Percentiles rank a stretch among this genome's conserved stretches.
These are phyloP conservation scores for Coregonus sp. DNA, from an alignment of 2,797 vertebrate genomes.

Conservation along the genomic window DNA sequence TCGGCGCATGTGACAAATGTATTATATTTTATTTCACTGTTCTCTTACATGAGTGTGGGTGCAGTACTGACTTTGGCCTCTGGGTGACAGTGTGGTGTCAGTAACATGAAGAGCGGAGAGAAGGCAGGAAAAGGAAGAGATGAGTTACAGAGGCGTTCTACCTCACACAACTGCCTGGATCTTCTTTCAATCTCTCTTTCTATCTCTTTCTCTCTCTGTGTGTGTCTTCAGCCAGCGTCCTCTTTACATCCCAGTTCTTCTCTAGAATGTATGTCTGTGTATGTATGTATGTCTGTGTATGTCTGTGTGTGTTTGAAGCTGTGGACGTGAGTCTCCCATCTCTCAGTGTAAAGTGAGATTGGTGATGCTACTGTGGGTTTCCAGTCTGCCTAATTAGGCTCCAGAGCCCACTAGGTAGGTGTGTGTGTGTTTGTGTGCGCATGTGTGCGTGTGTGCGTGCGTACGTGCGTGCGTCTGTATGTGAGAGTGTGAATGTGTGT, in stretches of 20 bases:
- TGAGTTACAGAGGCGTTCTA: constrained; percentile 4
- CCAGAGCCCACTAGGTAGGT: constrained; percentile 52
- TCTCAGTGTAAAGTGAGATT: constrained; percentile 17
- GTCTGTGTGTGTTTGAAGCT: not conserved
- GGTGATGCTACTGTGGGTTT: constrained; percentile 57
- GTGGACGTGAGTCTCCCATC: constrained; percentile 34
- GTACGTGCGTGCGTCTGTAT: no score
- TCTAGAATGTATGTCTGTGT: not conserved
- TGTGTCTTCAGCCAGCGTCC: no score
- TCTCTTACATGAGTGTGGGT: constrained; percentile 28
- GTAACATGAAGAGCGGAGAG: constrained; percentile 37
- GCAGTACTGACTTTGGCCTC: constrained; percentile 50
- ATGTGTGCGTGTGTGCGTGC: not conserved
- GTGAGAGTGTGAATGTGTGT: no score
- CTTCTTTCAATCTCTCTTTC: constrained; percentile 26
- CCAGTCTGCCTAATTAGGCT: constrained; percentile 70
- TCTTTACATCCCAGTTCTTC: no score
- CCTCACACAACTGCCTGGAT: constrained; percentile 27
- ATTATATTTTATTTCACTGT: no score
- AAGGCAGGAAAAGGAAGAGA: not conserved
- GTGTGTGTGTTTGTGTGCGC: constrained; percentile 29
- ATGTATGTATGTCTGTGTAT: constrained; percentile 30
- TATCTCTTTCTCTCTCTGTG: not conserved
- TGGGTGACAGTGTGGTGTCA: constrained; percentile 77
- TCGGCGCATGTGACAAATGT: no score